Evolutionary conservation across 2,888 invertebrate species (phyloP), one percentile per base, ranked within the genome.

Genomic region (Oscheius sp.): DNA sequence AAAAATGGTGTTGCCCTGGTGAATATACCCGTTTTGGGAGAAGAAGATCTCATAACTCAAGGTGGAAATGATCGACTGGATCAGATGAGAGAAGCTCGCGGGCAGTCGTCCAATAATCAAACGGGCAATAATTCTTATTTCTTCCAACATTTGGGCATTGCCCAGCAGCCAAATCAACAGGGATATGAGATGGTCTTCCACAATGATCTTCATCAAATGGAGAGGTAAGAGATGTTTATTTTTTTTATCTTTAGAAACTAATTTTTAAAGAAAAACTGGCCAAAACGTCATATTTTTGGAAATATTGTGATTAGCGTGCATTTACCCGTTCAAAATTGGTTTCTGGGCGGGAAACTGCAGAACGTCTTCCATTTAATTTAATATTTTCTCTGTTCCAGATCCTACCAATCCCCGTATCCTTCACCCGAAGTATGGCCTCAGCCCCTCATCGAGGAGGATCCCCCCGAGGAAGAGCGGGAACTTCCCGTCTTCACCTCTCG

Each of bases 21-120:
- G 49, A 61, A 73, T 18, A 61, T 80, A 9, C 79, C 83, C 18
- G 78, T 83, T 74, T 66, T 84, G 13, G 79, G 83, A 3, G 84
- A 81, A 27, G 81, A 81, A 27, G 83, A 81, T 18, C 71, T 84
- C 16, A 55, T 72, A 23, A 72, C 64, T 6, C 72, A 72, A 25
- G 72, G 72, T 12, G 72, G 72, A n/a, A 43, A 23, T 23, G 72
- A 56, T 18, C 55, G 73, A 25, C 72, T 75, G 29, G 75, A 75
- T 53, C 55, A 66, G 43, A 69, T 76, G 63, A 69, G 76, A 56
- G 73, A 72, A 27, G 56, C 69, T 27, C 45, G 73, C 16, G 75
- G 72, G 23, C 53, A 43, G 12, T 43, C 61, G 25, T 41, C 41
- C 13, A 41, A 43, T 1, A 16, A 41, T 12, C 9, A 6, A 9